These are phyloP conservation scores for Tetragnatha montana DNA, from an alignment of 2,888 invertebrate genomes.

Conservation along the genomic window DNA sequence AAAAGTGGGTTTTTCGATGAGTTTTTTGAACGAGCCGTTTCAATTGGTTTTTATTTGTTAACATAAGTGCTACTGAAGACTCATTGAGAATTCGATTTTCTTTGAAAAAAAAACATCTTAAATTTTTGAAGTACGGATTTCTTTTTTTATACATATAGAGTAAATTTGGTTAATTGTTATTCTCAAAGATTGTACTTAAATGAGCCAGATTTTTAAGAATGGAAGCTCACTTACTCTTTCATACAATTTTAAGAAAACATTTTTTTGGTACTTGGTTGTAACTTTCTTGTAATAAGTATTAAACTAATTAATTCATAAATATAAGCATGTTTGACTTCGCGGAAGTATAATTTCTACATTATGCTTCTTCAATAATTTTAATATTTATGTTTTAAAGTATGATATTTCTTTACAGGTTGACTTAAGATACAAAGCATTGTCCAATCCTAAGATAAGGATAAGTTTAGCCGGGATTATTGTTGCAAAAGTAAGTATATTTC, in stretches of 20 bases:
- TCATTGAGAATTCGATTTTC: not conserved
- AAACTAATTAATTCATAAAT: not conserved
- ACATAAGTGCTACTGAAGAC: no score
- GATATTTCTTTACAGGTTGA: constrained; percentile 79
- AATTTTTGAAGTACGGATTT: not conserved
- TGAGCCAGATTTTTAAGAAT: not conserved
- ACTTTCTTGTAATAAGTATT: not conserved
- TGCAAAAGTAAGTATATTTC: constrained; percentile 85
- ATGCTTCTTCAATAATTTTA: not conserved
- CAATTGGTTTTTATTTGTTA: not conserved
- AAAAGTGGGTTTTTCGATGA: not conserved
- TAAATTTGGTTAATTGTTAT: not conserved
- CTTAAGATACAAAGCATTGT: constrained; percentile 90
- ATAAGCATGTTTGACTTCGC: not conserved
- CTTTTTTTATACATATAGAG: not conserved
- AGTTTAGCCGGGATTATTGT: constrained; percentile 97
- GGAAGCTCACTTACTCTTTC: not conserved
- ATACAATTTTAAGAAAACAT: not conserved
- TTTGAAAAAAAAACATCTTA: not conserved
- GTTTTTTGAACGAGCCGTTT: not conserved
- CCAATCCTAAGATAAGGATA: constrained; percentile 93
- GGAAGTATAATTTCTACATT: not conserved
- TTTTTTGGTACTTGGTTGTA: not conserved
- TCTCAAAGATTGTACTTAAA: not conserved
- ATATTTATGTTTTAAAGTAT: no score